Evolutionary conservation across 2,797 vertebrate species (phyloP), one percentile per base, ranked within the genome.

Genomic region (Ptychobarbus kaznakovi): DNA sequence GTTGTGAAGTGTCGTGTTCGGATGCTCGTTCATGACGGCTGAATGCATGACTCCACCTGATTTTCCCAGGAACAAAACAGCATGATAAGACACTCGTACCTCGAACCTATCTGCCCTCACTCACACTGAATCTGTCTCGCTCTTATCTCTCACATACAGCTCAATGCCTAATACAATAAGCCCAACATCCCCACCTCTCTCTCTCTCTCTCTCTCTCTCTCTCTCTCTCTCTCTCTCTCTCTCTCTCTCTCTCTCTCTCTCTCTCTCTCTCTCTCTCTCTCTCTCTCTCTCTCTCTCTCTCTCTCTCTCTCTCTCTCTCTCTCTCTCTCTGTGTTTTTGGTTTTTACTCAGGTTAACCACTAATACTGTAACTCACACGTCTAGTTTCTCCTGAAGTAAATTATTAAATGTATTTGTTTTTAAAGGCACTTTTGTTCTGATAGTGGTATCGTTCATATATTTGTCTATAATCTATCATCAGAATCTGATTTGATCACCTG

Each of bases 381-480:
- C 93, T 94, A 95, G 95, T 95, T 92, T 15, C 13, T 65, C 61
- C 11, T 61, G 22, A 6, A 65, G 25, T 91, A 92, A 94, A 93
- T 92, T 85, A 79, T 85, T 86, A 86, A 61, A 93, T 93, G 90
- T 89, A 87, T 90, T 93, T 87, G 84, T 86, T 93, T 93, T 95
- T 93, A 92, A 89, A 93, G 91, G 92, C 92, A 89, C 89, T 93
- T 92, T 91, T 91, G 91, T 92, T 89, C 92, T 92, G 90, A 91
- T 70, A 40, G 38, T 1, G 6, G 20, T 70, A 13, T 6, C 32
- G 9, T 35, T 16, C 89, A 92, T 8, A 89, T 92, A 91, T 90
- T 89, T 88, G 90, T 86, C 92, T 88, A 89, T 86, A 70, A 70
- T 15, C 22, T 44, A 22, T 42, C 9, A 1, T 32, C 18, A 35